These are phyloP conservation scores for Stegodyphus mimosarum DNA, from an alignment of 1,140 invertebrate species.

Conservation along the genomic window DNA sequence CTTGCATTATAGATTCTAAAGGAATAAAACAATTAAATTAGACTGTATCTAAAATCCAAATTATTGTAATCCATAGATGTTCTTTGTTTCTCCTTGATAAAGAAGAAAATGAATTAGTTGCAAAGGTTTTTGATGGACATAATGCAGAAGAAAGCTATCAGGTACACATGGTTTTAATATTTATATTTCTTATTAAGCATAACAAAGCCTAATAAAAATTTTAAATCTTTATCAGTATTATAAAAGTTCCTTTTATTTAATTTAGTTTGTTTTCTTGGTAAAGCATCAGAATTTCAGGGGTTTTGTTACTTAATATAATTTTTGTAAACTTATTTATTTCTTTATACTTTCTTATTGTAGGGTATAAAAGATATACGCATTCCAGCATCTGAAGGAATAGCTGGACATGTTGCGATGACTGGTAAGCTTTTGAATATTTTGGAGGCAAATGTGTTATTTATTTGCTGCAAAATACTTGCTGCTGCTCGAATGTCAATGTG, in stretches of 20 bases:
- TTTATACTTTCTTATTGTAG: conserved; percentile 3
- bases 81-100: conserved; percentile 83
- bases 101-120: conserved; percentile 80
- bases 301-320: background rate
- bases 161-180: background rate
- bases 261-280: too few relatives aligned
- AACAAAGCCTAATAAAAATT: background rate
- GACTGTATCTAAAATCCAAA: too few relatives aligned
- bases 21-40: too few relatives aligned
- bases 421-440: conserved; percentile 63
- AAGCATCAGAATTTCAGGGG: background rate
- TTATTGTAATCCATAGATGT: conserved; percentile 68
- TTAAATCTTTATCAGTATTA: background rate
- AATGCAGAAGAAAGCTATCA: conserved; percentile 63
- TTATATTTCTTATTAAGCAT: background rate
- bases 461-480: too few relatives aligned
- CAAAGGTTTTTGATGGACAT: conserved; percentile 80
- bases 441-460: too few relatives aligned
- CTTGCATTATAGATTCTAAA: too few relatives aligned
- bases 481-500: too few relatives aligned
- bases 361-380: conserved; percentile 51
- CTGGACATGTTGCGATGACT: conserved; percentile 83
- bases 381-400: conserved; percentile 72
- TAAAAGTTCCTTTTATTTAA: too few relatives aligned
- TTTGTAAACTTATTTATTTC: background rate